Conservation (phyloP, 1,140 invertebrate species). For the Dendroctonus ponderosae region DNA sequence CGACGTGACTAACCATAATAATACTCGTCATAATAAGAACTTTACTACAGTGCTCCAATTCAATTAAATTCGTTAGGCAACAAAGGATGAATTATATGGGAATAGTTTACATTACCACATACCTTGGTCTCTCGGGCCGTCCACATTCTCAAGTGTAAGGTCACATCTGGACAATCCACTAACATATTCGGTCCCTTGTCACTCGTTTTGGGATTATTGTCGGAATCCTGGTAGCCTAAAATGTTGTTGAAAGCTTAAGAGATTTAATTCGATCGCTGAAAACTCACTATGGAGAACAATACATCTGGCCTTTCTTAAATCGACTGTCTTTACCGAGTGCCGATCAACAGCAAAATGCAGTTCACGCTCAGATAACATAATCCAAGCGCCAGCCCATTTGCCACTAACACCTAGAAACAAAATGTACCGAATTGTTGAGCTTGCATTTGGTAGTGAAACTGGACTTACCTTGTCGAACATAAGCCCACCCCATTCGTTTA, state of each 20-base stretch:
- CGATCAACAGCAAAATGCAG: conserved; percentile 65
- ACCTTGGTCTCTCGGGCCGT: conserved; percentile 61
- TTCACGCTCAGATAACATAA: conserved; percentile 68
- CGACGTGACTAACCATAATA: too few relatives aligned
- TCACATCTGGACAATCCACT: conserved; percentile 61
- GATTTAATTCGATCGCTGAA: too few relatives aligned
- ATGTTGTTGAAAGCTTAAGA: background rate
- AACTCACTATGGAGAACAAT: conserved; percentile 60
- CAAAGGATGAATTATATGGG: too few relatives aligned
- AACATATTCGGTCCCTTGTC: conserved; percentile 64
- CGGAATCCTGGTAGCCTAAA: conserved; percentile 53
- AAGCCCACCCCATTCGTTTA: conserved; percentile 65
- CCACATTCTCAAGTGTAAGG: conserved; percentile 71
- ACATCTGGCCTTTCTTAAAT: conserved; percentile 77
- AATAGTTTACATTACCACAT: conserved; percentile 8
- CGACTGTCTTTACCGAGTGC: conserved; percentile 61
- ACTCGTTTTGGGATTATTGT: conserved; percentile 52
- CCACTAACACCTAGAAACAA: conserved; percentile 59
- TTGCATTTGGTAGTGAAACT: background rate
- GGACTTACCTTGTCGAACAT: conserved; percentile 59
- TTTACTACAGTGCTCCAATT: too few relatives aligned
- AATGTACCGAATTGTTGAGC: background rate
- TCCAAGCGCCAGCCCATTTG: conserved; percentile 74
- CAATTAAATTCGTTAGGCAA: too few relatives aligned
- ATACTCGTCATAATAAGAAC: too few relatives aligned